Conservation (phyloP, 2,797 vertebrate species). For the Gymnothorax javanicus region DNA sequence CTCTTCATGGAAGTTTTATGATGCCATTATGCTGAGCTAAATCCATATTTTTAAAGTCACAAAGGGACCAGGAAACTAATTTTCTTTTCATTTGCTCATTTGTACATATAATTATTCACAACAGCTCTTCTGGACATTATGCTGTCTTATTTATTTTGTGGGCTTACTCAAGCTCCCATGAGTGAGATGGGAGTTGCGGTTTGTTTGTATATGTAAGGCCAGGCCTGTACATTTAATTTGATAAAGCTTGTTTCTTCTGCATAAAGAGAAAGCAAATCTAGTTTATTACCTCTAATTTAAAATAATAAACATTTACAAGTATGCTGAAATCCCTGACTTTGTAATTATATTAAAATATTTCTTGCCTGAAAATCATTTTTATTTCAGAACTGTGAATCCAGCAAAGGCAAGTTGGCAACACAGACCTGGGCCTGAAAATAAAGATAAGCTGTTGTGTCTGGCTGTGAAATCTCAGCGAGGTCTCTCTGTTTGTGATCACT, state of each 20-base stretch:
- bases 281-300: conserved; percentile 32
- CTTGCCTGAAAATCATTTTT: conserved; percentile 30
- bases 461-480: neutral
- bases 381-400: conserved; percentile 40
- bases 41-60: conserved; percentile 14
- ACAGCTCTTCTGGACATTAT: neutral
- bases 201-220: conserved; percentile 17
- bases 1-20: conserved; percentile 1
- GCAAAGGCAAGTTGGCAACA: conserved; percentile 15
- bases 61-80: conserved; percentile 6
- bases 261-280: conserved; percentile 27
- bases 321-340: conserved; percentile 19
- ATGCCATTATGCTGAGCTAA: neutral
- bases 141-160: neutral
- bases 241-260: conserved; percentile 27
- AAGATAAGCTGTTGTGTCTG: neutral
- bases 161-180: conserved; percentile 3
- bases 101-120: neutral
- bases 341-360: conserved; percentile 39
- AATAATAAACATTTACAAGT: conserved; percentile 25
- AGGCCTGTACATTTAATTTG: conserved; percentile 18
- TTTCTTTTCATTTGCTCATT: neutral
- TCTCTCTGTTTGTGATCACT: neutral
- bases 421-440: conserved; percentile 29
- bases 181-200: neutral